Base-by-base conservation (phyloP, 2,797 vertebrate species). In the Rhinogobio ventralis region DNA sequence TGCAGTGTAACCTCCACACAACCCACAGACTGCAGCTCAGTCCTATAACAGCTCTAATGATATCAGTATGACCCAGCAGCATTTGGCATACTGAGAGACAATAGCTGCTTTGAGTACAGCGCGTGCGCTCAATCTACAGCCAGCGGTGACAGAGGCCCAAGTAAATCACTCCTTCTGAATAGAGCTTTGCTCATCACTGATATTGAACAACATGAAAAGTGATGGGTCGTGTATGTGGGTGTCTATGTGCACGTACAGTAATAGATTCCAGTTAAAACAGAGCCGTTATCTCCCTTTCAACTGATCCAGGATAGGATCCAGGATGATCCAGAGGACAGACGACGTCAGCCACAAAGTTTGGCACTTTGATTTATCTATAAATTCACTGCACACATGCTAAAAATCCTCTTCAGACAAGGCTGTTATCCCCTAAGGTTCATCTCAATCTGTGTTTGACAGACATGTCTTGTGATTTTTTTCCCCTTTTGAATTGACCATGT, bases 41-140 rank as follows among this genome's bases (percentile, higher is more conserved):
- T 67, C 81, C 30, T 83, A 2, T 5, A 64, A 76, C 57, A n/a
- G 46, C 72, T 76, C n/a, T 62, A 73, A 11, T 82, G 72, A 57
- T 49, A 77, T 77, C 60, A 68, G 49, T 46, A 33, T 66, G 71
- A 75, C 71, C 69, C 71, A 71, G 49, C 51, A 71, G 51, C 33
- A 46, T 19, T 57, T 25, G 5, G 51, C 79, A 64, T 72, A 42
- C 51, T 72, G 60, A 69, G 60, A 69, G 45, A 68, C 39, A 39
- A 84, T 51, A 71, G 53, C 71, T 79, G 67, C 69, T 80, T 81
- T 60, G 39, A 86, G 79, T 42, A 66, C 74, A 86, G 73, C 36
- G 20, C 57, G 76, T 73, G 68, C 7, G 28, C 39, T 28, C 42
- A 23, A 45, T 66, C 45, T 51, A 33, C 49, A 69, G 25, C 42